Evolutionary conservation across 2,113 vertebrate species (phyloP), one percentile per base, ranked within the genome.

Genomic region (Mustela lutreola): DNA sequence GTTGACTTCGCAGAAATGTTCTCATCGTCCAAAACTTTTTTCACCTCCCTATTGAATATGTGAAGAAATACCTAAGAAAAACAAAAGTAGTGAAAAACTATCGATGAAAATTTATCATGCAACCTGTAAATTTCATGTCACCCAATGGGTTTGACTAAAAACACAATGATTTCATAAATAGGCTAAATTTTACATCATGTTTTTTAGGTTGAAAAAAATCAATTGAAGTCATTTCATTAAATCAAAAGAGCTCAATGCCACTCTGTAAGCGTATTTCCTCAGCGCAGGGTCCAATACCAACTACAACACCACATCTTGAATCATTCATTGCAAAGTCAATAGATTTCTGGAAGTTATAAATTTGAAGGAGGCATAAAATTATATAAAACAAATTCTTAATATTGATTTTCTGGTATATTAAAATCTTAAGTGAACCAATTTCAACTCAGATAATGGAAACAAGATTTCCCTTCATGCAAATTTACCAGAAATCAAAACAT

Each of bases 321-420:
- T 97, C 75, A 97, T 36, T 94, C 94, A 97, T 65, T 42, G 76
- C 75, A 94, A 96, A 97, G 91, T 89, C 95, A 86, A 97, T 75
- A 0, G 97, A 96, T 98, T 95, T 97, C 87, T 98, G 89, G 50
- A 98, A 97, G 97, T 56, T 91, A 98, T 98, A 98, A 97, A 97
- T 56, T 45, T 76, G 31, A 89, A 97, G 45, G 70, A 36, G 88
- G 94, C 98, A 95, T 94, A 97, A 96, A 81, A 98, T 97, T 97
- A 94, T 79, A 96, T 95, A 94, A 96, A 97, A 94, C 60, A 90
- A 96, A 96, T 98, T 97, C 78, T 75, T 96, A 98, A 94, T 98
- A 98, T 91, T 75, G 86, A 97, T 98, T 98, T 98, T 98, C 75
- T 97, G 24, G 65, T 96, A 89, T 97, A 98, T 98, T 98, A 98